These are phyloP conservation scores for Julus scandinavius DNA, from an alignment of 2,888 invertebrate species.

Conservation along the genomic window DNA sequence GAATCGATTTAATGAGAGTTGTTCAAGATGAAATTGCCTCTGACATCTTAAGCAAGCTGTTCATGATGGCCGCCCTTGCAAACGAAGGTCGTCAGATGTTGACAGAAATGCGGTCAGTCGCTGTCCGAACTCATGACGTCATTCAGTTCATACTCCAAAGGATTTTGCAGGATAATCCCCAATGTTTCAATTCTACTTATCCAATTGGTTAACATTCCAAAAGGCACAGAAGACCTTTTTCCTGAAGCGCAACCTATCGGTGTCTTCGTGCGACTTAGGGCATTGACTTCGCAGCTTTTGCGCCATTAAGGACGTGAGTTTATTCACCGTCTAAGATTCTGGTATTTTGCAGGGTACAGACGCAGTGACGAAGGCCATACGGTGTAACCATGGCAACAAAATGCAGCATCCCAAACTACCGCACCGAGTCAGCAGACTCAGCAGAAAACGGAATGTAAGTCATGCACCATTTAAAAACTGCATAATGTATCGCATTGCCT, in stretches of 20 bases:
- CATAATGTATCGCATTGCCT: conserved; percentile 27
- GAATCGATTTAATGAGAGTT: too few species aligned
- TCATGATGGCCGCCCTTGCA: neutral
- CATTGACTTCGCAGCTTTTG: conserved; percentile 4
- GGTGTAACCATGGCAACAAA: neutral
- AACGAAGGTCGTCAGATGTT: neutral
- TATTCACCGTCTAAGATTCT: neutral
- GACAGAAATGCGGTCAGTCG: neutral
- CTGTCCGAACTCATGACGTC: neutral
- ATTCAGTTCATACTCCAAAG: neutral
- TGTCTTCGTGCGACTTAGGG: neutral
- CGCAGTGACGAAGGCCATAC: conserved; percentile 23
- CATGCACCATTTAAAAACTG: conserved; percentile 27
- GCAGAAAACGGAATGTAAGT: conserved; percentile 3
- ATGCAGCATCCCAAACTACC: neutral
- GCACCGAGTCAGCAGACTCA: neutral
- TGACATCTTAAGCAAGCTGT: neutral
- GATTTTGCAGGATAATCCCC: too few species aligned
- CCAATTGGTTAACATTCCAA: neutral
- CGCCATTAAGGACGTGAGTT: conserved; percentile 1
- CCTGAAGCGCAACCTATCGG: neutral
- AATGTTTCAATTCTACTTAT: neutral
- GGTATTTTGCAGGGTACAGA: neutral
- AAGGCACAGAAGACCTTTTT: neutral
- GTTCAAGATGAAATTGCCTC: too few species aligned